Evolutionary conservation across 2,888 invertebrate species (phyloP).

Genomic region (Acleris cristana): DNA sequence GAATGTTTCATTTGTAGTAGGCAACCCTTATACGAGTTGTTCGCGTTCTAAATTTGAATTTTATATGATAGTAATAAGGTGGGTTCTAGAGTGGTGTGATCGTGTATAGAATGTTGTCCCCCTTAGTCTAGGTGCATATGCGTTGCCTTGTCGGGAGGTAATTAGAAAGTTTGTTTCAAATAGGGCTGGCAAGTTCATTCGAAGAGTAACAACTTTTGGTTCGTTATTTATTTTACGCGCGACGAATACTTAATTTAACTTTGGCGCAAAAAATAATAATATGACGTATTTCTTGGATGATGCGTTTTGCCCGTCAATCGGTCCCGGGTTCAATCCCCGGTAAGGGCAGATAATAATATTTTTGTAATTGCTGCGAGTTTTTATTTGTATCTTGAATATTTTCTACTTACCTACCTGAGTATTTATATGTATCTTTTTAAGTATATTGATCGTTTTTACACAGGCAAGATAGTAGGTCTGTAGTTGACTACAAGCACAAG

Average conservation of each 20-base stretch:
- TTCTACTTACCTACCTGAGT: too few species aligned
- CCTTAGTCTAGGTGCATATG: slow-evolving; percentile 62
- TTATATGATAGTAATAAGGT: slow-evolving; percentile 41
- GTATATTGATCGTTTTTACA: too few species aligned
- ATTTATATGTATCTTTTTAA: too few species aligned
- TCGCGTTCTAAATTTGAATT: slow-evolving; percentile 36
- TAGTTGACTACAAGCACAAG: too few species aligned
- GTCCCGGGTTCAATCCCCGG: too few species aligned
- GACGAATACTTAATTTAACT: slow-evolving; percentile 20
- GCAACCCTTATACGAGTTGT: too few species aligned
- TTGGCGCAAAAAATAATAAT: neutral
- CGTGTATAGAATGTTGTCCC: slow-evolving; percentile 61
- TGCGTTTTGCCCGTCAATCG: too few species aligned
- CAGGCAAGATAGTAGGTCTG: too few species aligned
- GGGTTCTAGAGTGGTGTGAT: slow-evolving; percentile 40
- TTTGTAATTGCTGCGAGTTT: too few species aligned
- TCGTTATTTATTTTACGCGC: slow-evolving; percentile 33
- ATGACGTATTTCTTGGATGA: too few species aligned
- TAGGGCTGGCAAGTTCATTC: slow-evolving; percentile 43
- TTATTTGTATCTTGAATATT: too few species aligned
- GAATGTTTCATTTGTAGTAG: slow-evolving; percentile 39
- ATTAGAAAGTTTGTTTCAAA: slow-evolving; percentile 66
- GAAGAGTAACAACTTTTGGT: slow-evolving; percentile 45
- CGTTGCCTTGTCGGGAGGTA: slow-evolving; percentile 63
- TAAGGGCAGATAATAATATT: too few species aligned